Evolutionary conservation across 2,888 invertebrate species (phyloP), one percentile per base, ranked within the genome.

Genomic region (Cinara cedri): DNA sequence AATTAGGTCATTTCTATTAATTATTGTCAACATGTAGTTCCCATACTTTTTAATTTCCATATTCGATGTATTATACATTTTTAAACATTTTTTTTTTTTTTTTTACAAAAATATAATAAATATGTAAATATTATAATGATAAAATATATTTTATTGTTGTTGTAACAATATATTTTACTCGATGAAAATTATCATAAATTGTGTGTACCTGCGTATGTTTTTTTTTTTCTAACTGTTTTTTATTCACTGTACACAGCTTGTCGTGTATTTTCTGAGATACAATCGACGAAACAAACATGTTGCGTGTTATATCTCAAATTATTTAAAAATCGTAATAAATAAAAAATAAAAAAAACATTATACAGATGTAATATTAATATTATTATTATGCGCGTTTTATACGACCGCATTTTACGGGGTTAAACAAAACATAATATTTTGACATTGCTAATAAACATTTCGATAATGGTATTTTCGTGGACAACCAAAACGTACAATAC

Each of bases 101-200:
- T n/a, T n/a, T n/a, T n/a, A n/a, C 34, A 34, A 34, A n/a, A 34
- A 6, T 34, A 34, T 34, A 34, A 34, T 34, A 6, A 34, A 34
- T 34, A 34, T 34, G 34, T 34, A 34, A 34, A 34, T n/a, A n/a
- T 34, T 34, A 34, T 34, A 34, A 34, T 34, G 6, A 34, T n/a
- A n/a, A n/a, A n/a, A n/a, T n/a, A n/a, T n/a, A n/a, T n/a, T n/a
- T n/a, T n/a, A n/a, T n/a, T n/a, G n/a, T n/a, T n/a, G n/a, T n/a
- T n/a, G 34, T 34, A 34, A 34, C 34, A 34, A 34, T 34, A n/a
- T n/a, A 66, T 66, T 66, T 66, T 66, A 46, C 21, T 65, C 16
- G 14, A 13, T n/a, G n/a, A 46, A 26, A 24, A 46, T 46, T 24
- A 46, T 66, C 24, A 24, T 46, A 24, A 3, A 46, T 66, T 66